Base-by-base conservation (phyloP, 2,888 invertebrate genomes). In the Globia sparganii region DNA sequence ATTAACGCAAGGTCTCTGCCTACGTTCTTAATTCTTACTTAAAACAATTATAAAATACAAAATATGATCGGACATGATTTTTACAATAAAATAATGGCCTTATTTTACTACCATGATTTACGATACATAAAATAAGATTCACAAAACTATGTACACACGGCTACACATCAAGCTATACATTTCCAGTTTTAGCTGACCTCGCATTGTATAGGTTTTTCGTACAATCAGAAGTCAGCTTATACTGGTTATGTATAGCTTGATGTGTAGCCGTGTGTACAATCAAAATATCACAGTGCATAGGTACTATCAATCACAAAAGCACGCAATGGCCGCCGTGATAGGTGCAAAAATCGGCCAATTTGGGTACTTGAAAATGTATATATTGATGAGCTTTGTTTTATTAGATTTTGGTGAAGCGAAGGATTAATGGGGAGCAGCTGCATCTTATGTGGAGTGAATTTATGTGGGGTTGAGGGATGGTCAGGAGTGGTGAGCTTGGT, bases 281-380 rank as follows among this genome's bases (percentile, higher is more conserved):
- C 85, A 91, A 93, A 93, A 94, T 95, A 95, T 94, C 93, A 95
- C 94, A 95, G 93, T 89, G 83, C 73, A 83, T 89, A n/a, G n/a
- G n/a, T n/a, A 80, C 5, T 71, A 77, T 83, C 70, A 72, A 87
- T 83, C 78, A 86, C 75, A 77, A 77, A 74, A 80, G 77, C 81
- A 67, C 72, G 62, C 69, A 75, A 84, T 72, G 77, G 74, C 84
- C 77, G 78, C 72, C 73, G 62, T 78, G 40, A 68, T 66, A 49
- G 53, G 76, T 78, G 37, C 71, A 84, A 80, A 84, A 85, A 86
- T 80, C 68, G 66, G 78, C 73, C 70, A 73, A 81, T 80, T 86
- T 84, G 80, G 70, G 49, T 75, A 80, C 62, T 77, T 65, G 56
- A 87, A 87, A 86, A 76, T 65, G 69, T 53, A 83, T 72, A 84